Percentiles rank a stretch among this genome's conserved stretches.
phyloP scores from a whole-genome alignment of 37 sponge, comb jelly and placozoan species.

The Petrosia ficiformis region DNA sequence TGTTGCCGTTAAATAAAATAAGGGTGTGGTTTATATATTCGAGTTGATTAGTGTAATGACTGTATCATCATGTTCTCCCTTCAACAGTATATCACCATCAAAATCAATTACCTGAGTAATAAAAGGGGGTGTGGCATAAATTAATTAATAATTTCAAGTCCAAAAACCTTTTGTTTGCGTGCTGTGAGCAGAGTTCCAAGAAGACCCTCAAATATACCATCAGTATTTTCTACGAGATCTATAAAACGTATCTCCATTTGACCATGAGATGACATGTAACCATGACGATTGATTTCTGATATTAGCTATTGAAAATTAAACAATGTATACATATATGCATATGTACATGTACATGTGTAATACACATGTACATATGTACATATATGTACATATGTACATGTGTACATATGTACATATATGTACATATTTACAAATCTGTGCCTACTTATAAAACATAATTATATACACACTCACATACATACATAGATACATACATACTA shows the following conservation, averaged over 20 bases:
- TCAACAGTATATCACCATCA: constrained; percentile 28
- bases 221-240: constrained; percentile 13
- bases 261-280: neutral
- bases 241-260: constrained; percentile 6
- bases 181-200: constrained; percentile 40
- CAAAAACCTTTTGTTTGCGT: constrained; percentile 26
- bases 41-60: constrained; percentile 34
- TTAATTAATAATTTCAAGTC: neutral
- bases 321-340: too few species aligned
- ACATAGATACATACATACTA: too few species aligned
- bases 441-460: too few species aligned
- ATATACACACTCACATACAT: too few species aligned
- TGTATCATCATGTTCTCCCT: constrained; percentile 10
- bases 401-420: too few species aligned
- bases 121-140: neutral
- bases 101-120: constrained; percentile 14
- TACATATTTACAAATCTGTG: too few species aligned
- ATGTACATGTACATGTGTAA: too few species aligned
- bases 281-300: constrained; percentile 10
- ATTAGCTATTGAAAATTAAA: constrained; percentile 22
- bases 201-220: constrained; percentile 36
- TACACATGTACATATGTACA: too few species aligned
- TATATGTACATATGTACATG: too few species aligned
- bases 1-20: too few species aligned
- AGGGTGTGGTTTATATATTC: too few species aligned